phyloP scores from a whole-genome alignment of 35 echinoderm and acorn worm genomes.

The Heliocidaris tuberculata region DNA sequence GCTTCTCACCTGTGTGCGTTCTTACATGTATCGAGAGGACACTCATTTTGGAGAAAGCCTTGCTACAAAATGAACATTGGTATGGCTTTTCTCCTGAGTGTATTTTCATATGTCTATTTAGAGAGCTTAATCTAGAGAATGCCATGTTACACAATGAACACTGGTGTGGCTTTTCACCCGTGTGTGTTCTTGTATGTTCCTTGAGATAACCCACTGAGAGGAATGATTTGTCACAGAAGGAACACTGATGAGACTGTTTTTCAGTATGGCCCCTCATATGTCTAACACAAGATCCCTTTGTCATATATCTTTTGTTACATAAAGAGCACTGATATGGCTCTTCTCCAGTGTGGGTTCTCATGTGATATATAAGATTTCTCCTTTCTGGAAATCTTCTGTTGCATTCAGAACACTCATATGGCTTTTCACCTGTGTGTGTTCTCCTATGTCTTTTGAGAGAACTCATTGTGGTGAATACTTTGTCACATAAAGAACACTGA shows the following conservation, averaged over 20 bases:
- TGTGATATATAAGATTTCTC: no score
- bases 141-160: not conserved
- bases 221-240: not conserved
- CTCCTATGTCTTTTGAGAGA: not conserved
- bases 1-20: no score
- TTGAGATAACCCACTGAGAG: not conserved
- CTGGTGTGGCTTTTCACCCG: not conserved
- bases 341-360: not conserved
- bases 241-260: not conserved
- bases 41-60: no score
- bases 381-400: no score
- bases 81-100: not conserved
- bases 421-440: not conserved
- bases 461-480: not conserved
- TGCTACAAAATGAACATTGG: not conserved
- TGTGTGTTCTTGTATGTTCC: not conserved
- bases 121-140: not conserved
- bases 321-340: not conserved
- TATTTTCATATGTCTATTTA: no score
- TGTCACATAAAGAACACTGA: not conserved
- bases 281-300: no score
- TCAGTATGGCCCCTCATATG: no score
- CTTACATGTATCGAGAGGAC: no score
- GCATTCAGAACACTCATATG: not conserved
- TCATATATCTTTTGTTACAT: no score